Evolutionary conservation across 2,797 vertebrate genomes (phyloP), one percentile per base, ranked within the genome.

Genomic region (Gymnoscopelus braueri): DNA sequence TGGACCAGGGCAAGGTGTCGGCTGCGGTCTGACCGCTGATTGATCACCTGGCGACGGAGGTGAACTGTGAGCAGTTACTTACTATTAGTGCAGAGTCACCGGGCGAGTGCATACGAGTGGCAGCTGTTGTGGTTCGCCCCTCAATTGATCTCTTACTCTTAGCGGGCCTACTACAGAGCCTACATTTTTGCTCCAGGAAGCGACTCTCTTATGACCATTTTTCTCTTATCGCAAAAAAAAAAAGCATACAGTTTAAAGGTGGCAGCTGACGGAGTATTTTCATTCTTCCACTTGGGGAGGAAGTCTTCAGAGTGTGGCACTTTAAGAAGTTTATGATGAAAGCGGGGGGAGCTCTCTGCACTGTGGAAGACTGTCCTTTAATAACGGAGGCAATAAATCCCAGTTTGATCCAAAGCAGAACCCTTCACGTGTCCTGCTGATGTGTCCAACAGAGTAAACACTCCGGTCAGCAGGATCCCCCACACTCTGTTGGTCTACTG

Each of bases 301-400:
- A 78, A 67, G 72, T 77, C 68, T 85, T 52, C 29, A 35, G 72
- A 78, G 81, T 86, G 80, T 65, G 79, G 86, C 78, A 81, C 84
- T 91, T 88, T 71, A 77, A 90, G 85, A 88, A 68, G 26, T 89
- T 88, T 84, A 85, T 79, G 87, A 89, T 32, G 32, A 66, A 53
- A 8, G 61, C 48, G 63, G 47, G 48, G 59, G 24, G 69, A 61
- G 61, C 50, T 48, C 81, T 75, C 85, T 80, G 71, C 77, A 44
- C 66, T 87, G 83, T 82, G 82, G 87, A 87, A 86, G 78, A 75
- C 88, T 75, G 79, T 82, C 72, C 85, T 91, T 44, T 90, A 89
- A 91, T 93, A 90, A 93, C 0, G 59, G 84, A 69, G 70, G 84
- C 82, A 81, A 91, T 91, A 92, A 92, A 93, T 90, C 91, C 86